A percentile compares a stretch with the other conserved stretches of the same genome.
phyloP scores from a whole-genome alignment of 1,140 invertebrate species.

The Arctopsyche grandis region DNA sequence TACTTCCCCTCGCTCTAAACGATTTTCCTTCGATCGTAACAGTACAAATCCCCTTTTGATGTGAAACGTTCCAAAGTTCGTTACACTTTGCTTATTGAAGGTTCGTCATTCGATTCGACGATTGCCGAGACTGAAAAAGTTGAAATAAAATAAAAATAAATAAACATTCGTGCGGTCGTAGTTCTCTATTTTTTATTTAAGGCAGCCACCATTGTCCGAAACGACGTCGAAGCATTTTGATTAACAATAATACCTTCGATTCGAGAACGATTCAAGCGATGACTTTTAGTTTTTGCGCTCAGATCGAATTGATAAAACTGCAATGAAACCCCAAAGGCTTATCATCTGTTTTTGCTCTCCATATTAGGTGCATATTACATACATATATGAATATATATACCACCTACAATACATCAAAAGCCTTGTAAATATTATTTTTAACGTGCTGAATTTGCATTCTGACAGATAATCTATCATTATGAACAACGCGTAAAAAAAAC shows the following conservation, averaged over 20 bases:
- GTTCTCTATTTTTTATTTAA: not conserved
- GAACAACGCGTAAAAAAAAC: constrained; percentile 4
- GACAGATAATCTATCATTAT: constrained; percentile 13
- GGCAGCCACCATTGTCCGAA: not conserved
- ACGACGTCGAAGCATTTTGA: constrained; percentile 11
- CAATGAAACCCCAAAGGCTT: not conserved
- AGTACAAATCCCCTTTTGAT: too few relatives aligned
- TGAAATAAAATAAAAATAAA: not conserved
- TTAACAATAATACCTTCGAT: constrained; percentile 22
- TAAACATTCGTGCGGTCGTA: not conserved
- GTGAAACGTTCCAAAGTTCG: too few relatives aligned
- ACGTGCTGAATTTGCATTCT: not conserved
- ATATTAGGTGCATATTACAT: not conserved
- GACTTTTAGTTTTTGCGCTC: not conserved
- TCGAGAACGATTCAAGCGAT: not conserved
- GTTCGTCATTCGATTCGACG: not conserved
- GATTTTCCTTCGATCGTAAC: too few relatives aligned
- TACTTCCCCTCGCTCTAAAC: too few relatives aligned
- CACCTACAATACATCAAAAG: not conserved
- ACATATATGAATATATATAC: not conserved
- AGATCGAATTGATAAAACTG: not conserved
- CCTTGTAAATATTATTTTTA: not conserved
- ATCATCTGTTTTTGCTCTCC: not conserved
- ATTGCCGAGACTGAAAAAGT: not conserved
- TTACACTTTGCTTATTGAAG: too few relatives aligned